phyloP scores from a whole-genome alignment of 2,113 vertebrate species.

The Mesocricetus auratus region DNA sequence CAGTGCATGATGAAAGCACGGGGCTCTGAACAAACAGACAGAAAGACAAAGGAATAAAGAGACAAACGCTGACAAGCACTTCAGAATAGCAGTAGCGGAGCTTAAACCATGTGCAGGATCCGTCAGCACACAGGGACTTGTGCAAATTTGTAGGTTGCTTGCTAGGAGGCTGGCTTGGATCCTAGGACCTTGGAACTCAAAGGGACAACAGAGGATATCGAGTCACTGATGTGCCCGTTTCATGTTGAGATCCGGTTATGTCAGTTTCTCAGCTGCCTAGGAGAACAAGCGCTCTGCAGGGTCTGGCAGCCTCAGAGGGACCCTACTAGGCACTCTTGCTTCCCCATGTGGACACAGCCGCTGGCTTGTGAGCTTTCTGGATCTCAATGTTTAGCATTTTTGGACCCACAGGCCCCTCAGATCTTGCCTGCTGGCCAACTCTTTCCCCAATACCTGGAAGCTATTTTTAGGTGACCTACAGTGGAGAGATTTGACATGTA shows the following conservation, averaged over 20 bases:
- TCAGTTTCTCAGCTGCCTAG: not conserved
- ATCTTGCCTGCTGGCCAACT: not conserved
- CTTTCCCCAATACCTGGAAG: slow-evolving; percentile 25
- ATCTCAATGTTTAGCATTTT: not conserved
- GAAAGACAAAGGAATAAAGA: not conserved
- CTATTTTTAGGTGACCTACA: slow-evolving; percentile 65
- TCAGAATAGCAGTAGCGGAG: not conserved
- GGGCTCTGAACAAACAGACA: not conserved
- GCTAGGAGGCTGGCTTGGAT: not conserved
- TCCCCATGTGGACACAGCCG: not conserved
- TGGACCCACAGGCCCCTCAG: not conserved
- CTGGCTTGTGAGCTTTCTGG: not conserved
- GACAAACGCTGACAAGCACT: not conserved
- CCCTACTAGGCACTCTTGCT: rapidly evolving
- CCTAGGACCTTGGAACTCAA: not conserved
- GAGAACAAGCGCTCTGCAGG: not conserved
- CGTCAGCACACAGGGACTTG: not conserved
- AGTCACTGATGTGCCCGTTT: not conserved
- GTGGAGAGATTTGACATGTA: not conserved
- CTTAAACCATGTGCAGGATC: not conserved
- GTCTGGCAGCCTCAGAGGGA: not conserved
- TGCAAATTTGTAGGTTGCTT: not conserved
- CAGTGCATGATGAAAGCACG: not conserved
- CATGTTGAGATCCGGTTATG: not conserved
- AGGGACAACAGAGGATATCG: not conserved